Evolutionary conservation across 2,797 vertebrate genomes (phyloP), one percentile per base, ranked within the genome.

Genomic region (Urosaurus nigricauda): DNA sequence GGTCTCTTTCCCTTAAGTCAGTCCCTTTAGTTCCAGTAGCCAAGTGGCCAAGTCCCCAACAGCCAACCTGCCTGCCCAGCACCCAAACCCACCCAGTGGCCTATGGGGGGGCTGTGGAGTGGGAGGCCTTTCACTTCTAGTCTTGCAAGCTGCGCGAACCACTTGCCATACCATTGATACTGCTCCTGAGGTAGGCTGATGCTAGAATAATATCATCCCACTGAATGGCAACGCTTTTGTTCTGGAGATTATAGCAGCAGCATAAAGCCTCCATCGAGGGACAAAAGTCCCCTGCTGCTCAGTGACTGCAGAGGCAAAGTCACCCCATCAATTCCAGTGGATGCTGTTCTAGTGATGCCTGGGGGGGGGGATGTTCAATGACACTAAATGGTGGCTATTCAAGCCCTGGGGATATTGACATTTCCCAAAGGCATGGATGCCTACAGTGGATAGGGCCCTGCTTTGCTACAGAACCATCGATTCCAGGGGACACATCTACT

Each of bases 231-330:
- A 35, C 4, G 40, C 79, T 79, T 87, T 87, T 74, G n/a, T 40
- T 63, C 53, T 2, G 68, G 51, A 51, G 53, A 63, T 79, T 37
- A 35, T 16, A 16, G 80, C 74, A 47, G 16, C 2, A n/a, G 56
- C 71, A 51, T 37, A 40, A 79, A 84, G 63, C 6, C 35, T n/a
- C 32, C 0, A 24, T 43, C 5, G 65, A 16, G 19, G 56, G 65
- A 82, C 65, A 87, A 84, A 90, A 37, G 53, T 16, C 65, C n/a
- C 73, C 80, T 4, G 17, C 85, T 32, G 89, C 26, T 71, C 37
- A 17, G 13, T 29, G 17, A 71, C 51, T 40, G 29, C 74, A 43
- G 51, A 71, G 40, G 51, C 37, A 71, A 47, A 19, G 65, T 79
- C 75, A 47, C 75, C 65, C 4, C 65, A 5, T 79, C 84, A 63